These are phyloP conservation scores for Dromiciops gliroides DNA, from an alignment of 2,113 vertebrate species.

Conservation along the genomic window DNA sequence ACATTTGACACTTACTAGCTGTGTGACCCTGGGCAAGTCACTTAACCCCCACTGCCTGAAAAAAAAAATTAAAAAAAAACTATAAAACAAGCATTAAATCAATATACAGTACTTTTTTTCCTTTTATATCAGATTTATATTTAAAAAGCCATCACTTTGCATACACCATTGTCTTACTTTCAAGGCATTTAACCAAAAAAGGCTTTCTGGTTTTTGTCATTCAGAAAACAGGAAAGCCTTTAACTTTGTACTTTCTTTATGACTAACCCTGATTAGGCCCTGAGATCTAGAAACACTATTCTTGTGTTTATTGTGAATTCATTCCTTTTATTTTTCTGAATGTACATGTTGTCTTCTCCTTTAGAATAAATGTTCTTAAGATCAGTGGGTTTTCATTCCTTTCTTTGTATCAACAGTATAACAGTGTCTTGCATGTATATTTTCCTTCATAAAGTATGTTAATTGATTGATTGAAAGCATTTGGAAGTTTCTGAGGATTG, in stretches of 20 bases:
- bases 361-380: background rate
- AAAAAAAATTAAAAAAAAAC: too few species aligned
- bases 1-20: too few species aligned
- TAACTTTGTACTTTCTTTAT: constrained; percentile 4
- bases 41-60: too few species aligned
- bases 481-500: background rate
- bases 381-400: background rate
- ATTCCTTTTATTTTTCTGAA: background rate
- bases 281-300: background rate
- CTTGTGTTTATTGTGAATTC: background rate
- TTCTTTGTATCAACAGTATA: background rate
- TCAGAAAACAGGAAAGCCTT: background rate
- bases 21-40: too few species aligned
- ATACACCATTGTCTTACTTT: constrained; percentile 9
- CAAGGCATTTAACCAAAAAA: constrained; percentile 31
- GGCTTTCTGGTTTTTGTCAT: constrained; percentile 24
- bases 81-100: background rate
- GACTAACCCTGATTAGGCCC: constrained; percentile 24
- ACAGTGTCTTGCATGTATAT: background rate
- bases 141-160: constrained; percentile 20
- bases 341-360: background rate
- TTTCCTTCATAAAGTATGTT: background rate
- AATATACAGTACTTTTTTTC: background rate
- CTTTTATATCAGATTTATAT: background rate
- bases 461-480: background rate